A percentile compares a stretch with the other conserved stretches of the same genome.
Conservation (phyloP, 2,888 invertebrate species). For the Lasioglossum marginatum region DNA sequence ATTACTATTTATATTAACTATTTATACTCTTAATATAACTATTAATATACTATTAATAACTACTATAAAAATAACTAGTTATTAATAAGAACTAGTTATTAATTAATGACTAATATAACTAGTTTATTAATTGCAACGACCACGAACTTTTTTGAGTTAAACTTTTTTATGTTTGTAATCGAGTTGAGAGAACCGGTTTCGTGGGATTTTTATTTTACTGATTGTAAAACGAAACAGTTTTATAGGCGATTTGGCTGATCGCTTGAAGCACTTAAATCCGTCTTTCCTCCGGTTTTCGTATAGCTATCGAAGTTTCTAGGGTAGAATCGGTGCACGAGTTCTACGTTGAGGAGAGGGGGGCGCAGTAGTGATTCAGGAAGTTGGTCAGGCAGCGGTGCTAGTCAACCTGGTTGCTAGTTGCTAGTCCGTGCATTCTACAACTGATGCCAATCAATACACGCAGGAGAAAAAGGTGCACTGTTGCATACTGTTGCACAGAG, state of each 20-base stretch:
- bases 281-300: background rate
- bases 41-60: too few relatives aligned
- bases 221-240: background rate
- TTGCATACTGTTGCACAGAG: background rate
- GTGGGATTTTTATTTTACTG: background rate
- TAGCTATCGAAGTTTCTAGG: background rate
- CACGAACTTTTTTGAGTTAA: background rate
- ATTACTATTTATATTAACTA: too few relatives aligned
- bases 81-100: too few relatives aligned
- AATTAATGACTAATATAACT: too few relatives aligned
- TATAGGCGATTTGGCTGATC: background rate
- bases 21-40: too few relatives aligned
- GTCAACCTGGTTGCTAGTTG: background rate
- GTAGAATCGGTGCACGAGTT: background rate
- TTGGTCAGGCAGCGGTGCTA: slow-evolving; percentile 34
- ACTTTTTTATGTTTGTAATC: background rate
- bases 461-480: background rate
- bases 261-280: background rate
- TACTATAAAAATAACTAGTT: too few relatives aligned
- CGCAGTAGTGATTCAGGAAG: slow-evolving; percentile 38
- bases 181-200: background rate
- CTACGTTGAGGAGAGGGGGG: background rate
- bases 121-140: background rate
- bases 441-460: background rate
- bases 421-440: background rate